Conservation (phyloP, 2,888 invertebrate genomes). For the Tenthredo mesomela region DNA sequence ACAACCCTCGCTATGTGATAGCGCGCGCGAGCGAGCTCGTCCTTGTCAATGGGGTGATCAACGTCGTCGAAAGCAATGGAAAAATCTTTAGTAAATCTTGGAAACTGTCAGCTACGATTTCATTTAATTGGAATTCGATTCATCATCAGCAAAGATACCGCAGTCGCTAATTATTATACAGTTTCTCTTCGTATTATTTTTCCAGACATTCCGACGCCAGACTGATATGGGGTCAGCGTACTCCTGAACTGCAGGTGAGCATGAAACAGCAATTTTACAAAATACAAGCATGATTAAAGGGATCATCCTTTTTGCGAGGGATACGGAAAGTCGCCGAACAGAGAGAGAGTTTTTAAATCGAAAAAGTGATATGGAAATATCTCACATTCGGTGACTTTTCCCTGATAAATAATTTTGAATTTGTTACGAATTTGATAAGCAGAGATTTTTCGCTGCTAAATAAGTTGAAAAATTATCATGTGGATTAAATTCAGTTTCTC, state of each 20-base stretch:
- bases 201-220: conserved; percentile 19
- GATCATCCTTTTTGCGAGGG: neutral
- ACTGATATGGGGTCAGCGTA: conserved; percentile 9
- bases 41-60: conserved; percentile 26
- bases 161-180: neutral
- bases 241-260: conserved; percentile 35
- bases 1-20: conserved; percentile 17
- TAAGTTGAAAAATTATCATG: no score
- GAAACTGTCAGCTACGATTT: conserved; percentile 4
- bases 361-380: neutral
- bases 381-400: neutral
- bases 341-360: neutral
- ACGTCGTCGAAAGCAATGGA: conserved; percentile 8
- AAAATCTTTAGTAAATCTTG: neutral
- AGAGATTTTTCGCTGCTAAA: neutral
- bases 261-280: neutral
- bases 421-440: neutral
- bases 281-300: neutral
- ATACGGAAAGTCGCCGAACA: neutral
- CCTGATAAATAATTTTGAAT: neutral
- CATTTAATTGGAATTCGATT: conserved; percentile 15
- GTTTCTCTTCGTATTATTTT: neutral
- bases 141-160: neutral
- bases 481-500: no score
- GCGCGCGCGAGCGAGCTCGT: neutral